These are phyloP conservation scores for Alexandromys fortis DNA, from an alignment of 2,113 vertebrate species.

Conservation along the genomic window DNA sequence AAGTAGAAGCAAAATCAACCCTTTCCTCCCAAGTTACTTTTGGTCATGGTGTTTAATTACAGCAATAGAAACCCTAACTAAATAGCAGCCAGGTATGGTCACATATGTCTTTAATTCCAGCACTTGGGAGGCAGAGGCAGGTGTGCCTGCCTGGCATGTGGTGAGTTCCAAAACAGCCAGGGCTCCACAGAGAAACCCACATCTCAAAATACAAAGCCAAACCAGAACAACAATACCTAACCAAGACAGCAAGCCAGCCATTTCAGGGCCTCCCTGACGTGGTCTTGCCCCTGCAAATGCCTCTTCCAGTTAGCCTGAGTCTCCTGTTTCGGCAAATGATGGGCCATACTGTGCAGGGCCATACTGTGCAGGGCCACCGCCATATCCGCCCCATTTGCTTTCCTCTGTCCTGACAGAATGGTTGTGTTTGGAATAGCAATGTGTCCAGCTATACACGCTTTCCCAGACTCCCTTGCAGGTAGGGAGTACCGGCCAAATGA, in stretches of 20 bases:
- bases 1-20: neutral
- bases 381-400: neutral
- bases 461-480: neutral
- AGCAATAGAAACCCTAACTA: neutral
- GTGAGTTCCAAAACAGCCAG: neutral
- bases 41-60: neutral
- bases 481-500: neutral
- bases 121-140: neutral
- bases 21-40: neutral
- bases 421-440: neutral
- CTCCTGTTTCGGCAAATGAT: neutral
- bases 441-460: neutral
- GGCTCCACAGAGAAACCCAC: neutral
- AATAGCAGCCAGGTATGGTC: neutral
- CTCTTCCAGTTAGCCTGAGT: neutral
- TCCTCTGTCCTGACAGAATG: neutral
- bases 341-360: accelerated
- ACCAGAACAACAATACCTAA: neutral
- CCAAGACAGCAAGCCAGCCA: neutral
- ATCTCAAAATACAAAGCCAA: neutral
- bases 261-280: neutral
- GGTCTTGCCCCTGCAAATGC: neutral
- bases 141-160: neutral
- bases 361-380: accelerated
- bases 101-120: neutral